These are phyloP conservation scores for Emys orbicularis DNA, from an alignment of 2,797 vertebrate species.

Conservation along the genomic window DNA sequence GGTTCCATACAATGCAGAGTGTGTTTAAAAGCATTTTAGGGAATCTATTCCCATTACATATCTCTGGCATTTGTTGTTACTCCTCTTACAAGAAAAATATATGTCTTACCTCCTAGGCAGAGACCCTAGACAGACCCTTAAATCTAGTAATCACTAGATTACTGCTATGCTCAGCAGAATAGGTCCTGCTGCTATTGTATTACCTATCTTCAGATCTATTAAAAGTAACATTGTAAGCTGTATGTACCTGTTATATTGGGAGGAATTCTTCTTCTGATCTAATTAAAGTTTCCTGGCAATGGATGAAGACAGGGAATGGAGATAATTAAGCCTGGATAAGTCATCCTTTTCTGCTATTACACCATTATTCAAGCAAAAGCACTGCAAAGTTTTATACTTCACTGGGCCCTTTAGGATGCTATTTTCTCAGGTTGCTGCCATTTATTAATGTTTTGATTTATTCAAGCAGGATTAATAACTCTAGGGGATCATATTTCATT, in stretches of 20 bases:
- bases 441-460: conserved; percentile 50
- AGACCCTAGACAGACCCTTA: not conserved
- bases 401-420: not conserved
- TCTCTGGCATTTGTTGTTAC: rapidly evolving
- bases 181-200: conserved; percentile 11
- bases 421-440: conserved; percentile 50
- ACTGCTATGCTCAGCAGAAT: conserved; percentile 17
- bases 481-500: conserved; percentile 40
- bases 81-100: not conserved
- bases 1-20: not conserved
- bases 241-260: conserved; percentile 51
- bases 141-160: not conserved
- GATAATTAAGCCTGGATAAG: conserved; percentile 54
- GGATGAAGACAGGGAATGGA: conserved; percentile 44
- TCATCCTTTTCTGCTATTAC: conserved; percentile 30
- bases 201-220: conserved; percentile 41
- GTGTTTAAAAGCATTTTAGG: not conserved
- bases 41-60: not conserved
- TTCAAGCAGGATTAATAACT: conserved; percentile 44
- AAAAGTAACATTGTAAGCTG: conserved; percentile 48
- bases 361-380: conserved; percentile 52
- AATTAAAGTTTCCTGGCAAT: conserved; percentile 66
- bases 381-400: conserved; percentile 13
- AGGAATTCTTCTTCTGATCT: conserved; percentile 49
- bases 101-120: not conserved